Percentiles rank a stretch among this genome's conserved stretches.
phyloP scores from a whole-genome alignment of 2,113 vertebrate species.

The Albula glossodonta region DNA sequence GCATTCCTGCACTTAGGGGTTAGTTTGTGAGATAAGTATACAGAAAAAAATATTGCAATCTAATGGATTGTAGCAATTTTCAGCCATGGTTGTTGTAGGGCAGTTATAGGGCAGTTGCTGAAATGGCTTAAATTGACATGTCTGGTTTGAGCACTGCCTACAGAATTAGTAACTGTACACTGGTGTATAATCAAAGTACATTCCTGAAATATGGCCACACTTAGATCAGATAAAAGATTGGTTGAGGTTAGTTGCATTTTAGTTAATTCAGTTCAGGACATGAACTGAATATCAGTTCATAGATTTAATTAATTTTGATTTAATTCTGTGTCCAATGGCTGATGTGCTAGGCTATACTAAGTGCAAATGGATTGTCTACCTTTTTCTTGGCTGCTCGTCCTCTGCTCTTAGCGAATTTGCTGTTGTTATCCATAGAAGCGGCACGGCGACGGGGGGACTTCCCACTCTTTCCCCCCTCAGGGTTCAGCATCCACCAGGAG shows the following conservation, averaged over 20 bases:
- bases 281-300: too few relatives aligned
- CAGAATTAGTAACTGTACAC: not conserved
- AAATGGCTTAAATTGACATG: too few relatives aligned
- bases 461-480: constrained; percentile 94
- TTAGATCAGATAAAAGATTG: too few relatives aligned
- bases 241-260: too few relatives aligned
- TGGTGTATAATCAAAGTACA: too few relatives aligned
- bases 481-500: constrained; percentile 99
- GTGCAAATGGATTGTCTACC: constrained; percentile 48
- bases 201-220: too few relatives aligned
- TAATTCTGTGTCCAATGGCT: too few relatives aligned
- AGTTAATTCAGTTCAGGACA: too few relatives aligned
- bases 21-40: not conserved
- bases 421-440: constrained; percentile 97
- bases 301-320: too few relatives aligned
- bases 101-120: not conserved
- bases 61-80: not conserved
- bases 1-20: not conserved
- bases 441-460: constrained; percentile 94
- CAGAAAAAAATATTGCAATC: not conserved
- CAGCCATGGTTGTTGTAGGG: not conserved
- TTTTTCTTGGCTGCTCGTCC: constrained; percentile 98
- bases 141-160: not conserved
- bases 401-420: constrained; percentile 94
- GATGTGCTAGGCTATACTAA: too few relatives aligned